Base-by-base conservation (phyloP, 2,888 invertebrate genomes). In the Hypsopygia costalis region DNA sequence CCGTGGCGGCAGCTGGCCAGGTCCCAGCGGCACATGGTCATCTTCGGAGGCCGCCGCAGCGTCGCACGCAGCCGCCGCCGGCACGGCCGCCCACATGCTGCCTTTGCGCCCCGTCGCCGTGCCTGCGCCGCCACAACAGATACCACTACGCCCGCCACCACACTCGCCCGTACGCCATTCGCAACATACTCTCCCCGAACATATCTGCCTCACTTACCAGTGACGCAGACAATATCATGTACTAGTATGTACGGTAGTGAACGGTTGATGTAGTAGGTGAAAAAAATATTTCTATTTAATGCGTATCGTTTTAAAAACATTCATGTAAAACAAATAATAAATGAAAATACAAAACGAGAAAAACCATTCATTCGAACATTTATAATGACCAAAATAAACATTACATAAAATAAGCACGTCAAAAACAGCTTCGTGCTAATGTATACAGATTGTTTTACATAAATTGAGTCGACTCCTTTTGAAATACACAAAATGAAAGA, bases 1-100 rank as follows among this genome's bases (percentile, higher is more conserved):
- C 54, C 93, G 91, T 36, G 95, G 95, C 75, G 94, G 93, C 70
- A 95, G 91, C 80, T 96, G 95, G 11, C 95, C 95, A 2, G 95
- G 95, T 25, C 96, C 96, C 49, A 95, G 85, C 66, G 89, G 92
- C 70, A 89, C 91, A 28, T 81, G 83, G 57, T 88, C 91, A 30
- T 90, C 90, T 55, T 71, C 79, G 52, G 55, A 81, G 35, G 59
- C 72, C 44, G 66, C 61, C 52, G 66, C 61, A 52, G 75, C 75
- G 52, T 72, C 81, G 60, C 75, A 74, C 36, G 79, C 81, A 47
- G 70, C 70, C 46, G 80, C 79, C 66, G 83, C 81, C 57, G 87
- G 87, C 66, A 87, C 87, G 44, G 86, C 87, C 65, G 87, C 86
- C 88, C 88, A 88, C 88, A 88, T 88, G 79, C 88, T 88, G 81